Evolutionary conservation across 2,797 vertebrate species (phyloP).

Genomic region (Apogon talboti): DNA sequence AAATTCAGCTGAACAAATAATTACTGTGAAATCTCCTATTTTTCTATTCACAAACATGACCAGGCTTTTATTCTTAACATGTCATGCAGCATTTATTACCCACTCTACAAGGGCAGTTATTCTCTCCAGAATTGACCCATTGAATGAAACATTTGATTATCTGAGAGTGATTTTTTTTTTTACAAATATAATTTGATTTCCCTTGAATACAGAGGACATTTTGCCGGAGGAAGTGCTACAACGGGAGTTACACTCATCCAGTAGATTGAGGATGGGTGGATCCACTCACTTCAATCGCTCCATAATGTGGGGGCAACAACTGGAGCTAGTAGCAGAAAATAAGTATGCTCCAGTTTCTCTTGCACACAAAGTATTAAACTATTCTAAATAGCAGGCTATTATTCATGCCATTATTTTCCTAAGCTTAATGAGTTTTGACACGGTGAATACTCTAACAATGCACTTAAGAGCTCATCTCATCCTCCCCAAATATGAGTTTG

Average conservation of each 20-base stretch:
- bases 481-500: slow-evolving; percentile 54
- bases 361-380: slow-evolving; percentile 50
- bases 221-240: slow-evolving; percentile 71
- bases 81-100: slow-evolving; percentile 18
- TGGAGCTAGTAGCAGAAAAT: slow-evolving; percentile 43
- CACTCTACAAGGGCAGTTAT: slow-evolving; percentile 53
- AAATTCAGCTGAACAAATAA: slow-evolving; percentile 28
- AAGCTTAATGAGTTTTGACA: slow-evolving; percentile 71
- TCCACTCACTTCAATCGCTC: slow-evolving; percentile 67
- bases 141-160: slow-evolving; percentile 74
- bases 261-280: slow-evolving; percentile 80
- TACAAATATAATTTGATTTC: slow-evolving; percentile 76
- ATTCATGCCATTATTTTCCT: slow-evolving; percentile 53
- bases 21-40: slow-evolving; percentile 26
- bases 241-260: slow-evolving; percentile 70
- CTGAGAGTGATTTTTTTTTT: slow-evolving; percentile 58
- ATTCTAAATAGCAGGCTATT: slow-evolving; percentile 62
- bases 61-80: slow-evolving; percentile 30
- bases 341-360: slow-evolving; percentile 39
- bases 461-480: slow-evolving; percentile 49
- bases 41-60: slow-evolving; percentile 39
- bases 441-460: slow-evolving; percentile 47
- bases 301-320: slow-evolving; percentile 52
- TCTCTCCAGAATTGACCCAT: slow-evolving; percentile 54
- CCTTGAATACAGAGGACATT: slow-evolving; percentile 64